Evolutionary conservation across 1,140 invertebrate genomes (phyloP).

Genomic region (Aphidius gifuensis): DNA sequence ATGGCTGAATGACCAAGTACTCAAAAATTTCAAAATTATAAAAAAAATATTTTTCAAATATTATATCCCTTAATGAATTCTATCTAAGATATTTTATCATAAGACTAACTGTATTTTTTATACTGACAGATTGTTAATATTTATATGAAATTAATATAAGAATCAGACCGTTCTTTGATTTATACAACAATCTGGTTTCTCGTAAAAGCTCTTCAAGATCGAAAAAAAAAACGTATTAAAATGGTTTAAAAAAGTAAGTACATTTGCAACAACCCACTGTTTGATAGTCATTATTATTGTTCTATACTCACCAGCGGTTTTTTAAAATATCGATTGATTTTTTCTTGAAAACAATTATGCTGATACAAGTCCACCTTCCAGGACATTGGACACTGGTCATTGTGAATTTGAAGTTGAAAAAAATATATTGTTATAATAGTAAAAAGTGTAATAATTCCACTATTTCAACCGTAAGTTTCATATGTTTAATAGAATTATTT

Average conservation of each 20-base stretch:
- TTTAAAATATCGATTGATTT: background rate
- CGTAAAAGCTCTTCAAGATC: background rate
- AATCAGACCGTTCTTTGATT: background rate
- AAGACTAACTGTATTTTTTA: background rate
- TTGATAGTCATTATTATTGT: background rate
- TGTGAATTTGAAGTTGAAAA: background rate
- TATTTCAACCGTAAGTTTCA: too few species aligned
- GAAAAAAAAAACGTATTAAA: background rate
- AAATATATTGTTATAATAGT: background rate
- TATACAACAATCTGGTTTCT: background rate
- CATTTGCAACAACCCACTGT: background rate
- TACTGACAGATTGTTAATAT: background rate
- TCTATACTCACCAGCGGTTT: background rate
- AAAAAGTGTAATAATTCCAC: too few species aligned
- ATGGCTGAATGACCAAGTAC: background rate
- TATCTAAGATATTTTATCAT: too few species aligned
- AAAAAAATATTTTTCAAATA: background rate
- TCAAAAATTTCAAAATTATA: background rate
- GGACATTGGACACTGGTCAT: background rate
- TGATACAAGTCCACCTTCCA: background rate
- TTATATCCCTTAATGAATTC: background rate
- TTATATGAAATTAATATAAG: background rate
- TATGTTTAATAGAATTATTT: too few species aligned
- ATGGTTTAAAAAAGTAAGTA: background rate
- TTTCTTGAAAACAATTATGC: background rate